These are phyloP conservation scores for Drosophila paranaensis DNA, from an alignment of 2,888 invertebrate genomes.

Conservation along the genomic window DNA sequence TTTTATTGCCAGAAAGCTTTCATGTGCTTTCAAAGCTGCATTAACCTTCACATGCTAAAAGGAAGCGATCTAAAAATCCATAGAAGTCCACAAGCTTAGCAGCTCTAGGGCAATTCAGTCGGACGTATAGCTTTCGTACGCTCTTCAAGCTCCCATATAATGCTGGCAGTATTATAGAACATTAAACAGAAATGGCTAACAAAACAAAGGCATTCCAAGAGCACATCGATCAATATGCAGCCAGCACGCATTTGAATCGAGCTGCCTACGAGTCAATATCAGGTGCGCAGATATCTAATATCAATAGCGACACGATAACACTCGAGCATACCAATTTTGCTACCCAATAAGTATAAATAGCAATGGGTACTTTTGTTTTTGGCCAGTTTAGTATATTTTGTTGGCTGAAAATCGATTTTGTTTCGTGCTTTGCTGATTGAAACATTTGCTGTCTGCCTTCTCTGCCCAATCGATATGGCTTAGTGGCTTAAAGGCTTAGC, in stretches of 20 bases:
- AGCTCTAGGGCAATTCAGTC: conserved; percentile 1
- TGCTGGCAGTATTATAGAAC: neutral
- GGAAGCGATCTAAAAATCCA: neutral
- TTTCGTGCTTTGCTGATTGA: neutral
- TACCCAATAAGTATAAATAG: conserved; percentile 48
- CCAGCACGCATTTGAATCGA: conserved; percentile 28
- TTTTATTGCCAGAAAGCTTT: too few relatives aligned
- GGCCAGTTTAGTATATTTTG: neutral
- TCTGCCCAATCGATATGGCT: conserved; percentile 33
- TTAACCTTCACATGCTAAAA: too few relatives aligned
- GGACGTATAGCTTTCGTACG: neutral
- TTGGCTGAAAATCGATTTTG: conserved; percentile 30
- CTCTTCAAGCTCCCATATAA: conserved; percentile 2
- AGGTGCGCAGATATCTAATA: conserved; percentile 20
- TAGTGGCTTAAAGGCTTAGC: conserved; percentile 38
- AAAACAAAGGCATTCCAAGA: conserved; percentile 29
- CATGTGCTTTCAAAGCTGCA: too few relatives aligned
- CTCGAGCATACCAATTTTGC: conserved; percentile 36
- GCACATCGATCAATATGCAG: conserved; percentile 35
- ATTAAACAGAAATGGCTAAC: neutral
- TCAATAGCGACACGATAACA: conserved; percentile 34
- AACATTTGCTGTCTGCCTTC: conserved; percentile 12
- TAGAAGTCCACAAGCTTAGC: neutral
- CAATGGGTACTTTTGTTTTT: conserved; percentile 7
- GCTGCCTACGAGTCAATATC: conserved; percentile 6